Evolutionary conservation across 2,113 vertebrate genomes (phyloP).

Genomic region (Riparia riparia): DNA sequence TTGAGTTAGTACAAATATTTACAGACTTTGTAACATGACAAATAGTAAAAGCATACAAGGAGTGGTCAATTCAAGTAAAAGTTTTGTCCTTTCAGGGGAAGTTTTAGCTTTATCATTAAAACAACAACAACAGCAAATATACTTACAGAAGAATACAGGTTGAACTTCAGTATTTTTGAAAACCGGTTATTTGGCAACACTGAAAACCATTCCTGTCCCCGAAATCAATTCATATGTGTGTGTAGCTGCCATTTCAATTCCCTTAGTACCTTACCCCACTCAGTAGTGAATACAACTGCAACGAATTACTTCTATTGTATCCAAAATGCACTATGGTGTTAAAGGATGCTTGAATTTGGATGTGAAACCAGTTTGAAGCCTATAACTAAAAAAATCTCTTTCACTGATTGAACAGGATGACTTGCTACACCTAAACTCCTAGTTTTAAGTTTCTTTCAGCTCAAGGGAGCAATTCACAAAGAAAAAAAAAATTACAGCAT

Average conservation of each 20-base stretch:
- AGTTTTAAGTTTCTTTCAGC: not conserved
- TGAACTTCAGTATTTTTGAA: not conserved
- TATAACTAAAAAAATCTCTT: not conserved
- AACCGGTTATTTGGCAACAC: not conserved
- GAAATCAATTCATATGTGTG: not conserved
- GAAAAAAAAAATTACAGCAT: accelerated
- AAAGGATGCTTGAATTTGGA: not conserved
- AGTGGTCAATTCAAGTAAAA: not conserved
- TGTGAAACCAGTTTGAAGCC: not conserved
- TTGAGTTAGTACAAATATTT: not conserved
- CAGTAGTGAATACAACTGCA: not conserved
- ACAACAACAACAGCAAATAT: not conserved
- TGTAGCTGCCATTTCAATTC: not conserved
- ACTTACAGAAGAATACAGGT: not conserved
- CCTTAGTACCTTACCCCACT: not conserved
- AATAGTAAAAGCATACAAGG: not conserved
- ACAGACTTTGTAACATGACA: not conserved
- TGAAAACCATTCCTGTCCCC: not conserved
- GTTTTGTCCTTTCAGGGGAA: not conserved
- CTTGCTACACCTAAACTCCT: not conserved
- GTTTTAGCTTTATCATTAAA: not conserved
- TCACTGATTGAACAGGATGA: not conserved
- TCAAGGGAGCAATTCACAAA: accelerated
- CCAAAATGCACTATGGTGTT: not conserved
- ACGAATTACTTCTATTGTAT: not conserved